These are phyloP conservation scores for Orgyia antiqua DNA, from an alignment of 2,888 invertebrate species.

Conservation along the genomic window DNA sequence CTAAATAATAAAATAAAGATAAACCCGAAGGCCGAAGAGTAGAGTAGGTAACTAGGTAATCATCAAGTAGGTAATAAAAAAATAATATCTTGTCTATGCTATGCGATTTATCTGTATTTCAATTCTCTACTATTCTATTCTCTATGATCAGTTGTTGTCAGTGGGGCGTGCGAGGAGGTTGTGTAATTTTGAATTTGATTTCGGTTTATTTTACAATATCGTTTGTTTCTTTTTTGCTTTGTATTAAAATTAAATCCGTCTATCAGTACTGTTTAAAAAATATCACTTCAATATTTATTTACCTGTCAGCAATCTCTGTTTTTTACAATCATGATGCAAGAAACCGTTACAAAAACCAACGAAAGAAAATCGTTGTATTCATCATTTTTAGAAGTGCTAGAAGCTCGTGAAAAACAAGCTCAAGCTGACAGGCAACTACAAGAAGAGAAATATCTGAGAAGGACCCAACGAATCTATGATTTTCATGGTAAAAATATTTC, in stretches of 20 bases:
- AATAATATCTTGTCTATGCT: neutral
- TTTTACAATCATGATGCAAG: constrained; percentile 57
- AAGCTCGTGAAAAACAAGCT: constrained; percentile 56
- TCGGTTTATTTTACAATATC: constrained; percentile 34
- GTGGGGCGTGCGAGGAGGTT: constrained; percentile 34
- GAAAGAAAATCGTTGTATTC: constrained; percentile 67
- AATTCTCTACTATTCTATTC: neutral
- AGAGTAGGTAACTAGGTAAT: too few species aligned
- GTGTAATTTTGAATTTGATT: constrained; percentile 51
- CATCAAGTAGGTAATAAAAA: too few species aligned
- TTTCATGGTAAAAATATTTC: constrained; percentile 52
- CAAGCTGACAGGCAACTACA: constrained; percentile 59
- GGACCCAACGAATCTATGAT: constrained; percentile 68
- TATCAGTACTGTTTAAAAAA: neutral
- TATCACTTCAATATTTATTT: neutral
- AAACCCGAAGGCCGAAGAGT: too few species aligned
- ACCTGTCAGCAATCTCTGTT: constrained; percentile 7
- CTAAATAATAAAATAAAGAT: too few species aligned
- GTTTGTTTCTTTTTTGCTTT: constrained; percentile 17
- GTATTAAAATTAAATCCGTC: neutral
- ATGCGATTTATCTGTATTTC: neutral
- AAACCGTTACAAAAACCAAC: constrained; percentile 69
- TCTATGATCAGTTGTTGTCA: constrained; percentile 45
- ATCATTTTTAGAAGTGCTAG: constrained; percentile 61
- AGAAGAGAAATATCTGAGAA: constrained; percentile 61